Conservation (phyloP, 2,797 vertebrate genomes). For the Odontamblyopus lacepedii region DNA sequence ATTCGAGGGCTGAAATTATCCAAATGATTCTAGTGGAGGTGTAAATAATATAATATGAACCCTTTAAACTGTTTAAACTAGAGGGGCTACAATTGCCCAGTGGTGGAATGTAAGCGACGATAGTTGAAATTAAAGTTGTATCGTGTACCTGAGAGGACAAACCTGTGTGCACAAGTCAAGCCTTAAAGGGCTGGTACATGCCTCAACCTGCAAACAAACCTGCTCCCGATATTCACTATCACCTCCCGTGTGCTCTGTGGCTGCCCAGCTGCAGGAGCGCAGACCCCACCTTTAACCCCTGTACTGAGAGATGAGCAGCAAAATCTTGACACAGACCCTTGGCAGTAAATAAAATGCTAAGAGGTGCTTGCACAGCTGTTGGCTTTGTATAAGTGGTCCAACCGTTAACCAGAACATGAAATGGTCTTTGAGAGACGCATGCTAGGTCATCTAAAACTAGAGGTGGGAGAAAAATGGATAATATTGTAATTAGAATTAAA, state of each 20-base stretch:
- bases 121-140: not conserved
- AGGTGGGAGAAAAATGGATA: no score
- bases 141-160: constrained; percentile 1
- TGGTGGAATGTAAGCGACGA: constrained; percentile 23
- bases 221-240: constrained; percentile 46
- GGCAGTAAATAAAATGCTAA: not conserved
- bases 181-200: constrained; percentile 40
- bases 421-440: constrained; percentile 5
- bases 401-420: constrained; percentile 11
- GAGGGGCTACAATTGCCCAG: not conserved
- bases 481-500: no score
- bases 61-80: not conserved
- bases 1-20: no score
- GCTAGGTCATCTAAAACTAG: constrained; percentile 10
- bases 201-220: constrained; percentile 54
- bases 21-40: no score
- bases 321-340: constrained; percentile 23
- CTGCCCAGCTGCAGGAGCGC: not conserved
- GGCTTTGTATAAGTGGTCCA: constrained; percentile 20
- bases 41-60: no score
- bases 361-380: constrained; percentile 54
- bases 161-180: constrained; percentile 58
- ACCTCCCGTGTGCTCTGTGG: constrained; percentile 23
- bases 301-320: constrained; percentile 8
- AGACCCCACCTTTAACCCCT: not conserved